Base-by-base conservation (phyloP, 2,888 invertebrate species). In the Athalia circularis region DNA sequence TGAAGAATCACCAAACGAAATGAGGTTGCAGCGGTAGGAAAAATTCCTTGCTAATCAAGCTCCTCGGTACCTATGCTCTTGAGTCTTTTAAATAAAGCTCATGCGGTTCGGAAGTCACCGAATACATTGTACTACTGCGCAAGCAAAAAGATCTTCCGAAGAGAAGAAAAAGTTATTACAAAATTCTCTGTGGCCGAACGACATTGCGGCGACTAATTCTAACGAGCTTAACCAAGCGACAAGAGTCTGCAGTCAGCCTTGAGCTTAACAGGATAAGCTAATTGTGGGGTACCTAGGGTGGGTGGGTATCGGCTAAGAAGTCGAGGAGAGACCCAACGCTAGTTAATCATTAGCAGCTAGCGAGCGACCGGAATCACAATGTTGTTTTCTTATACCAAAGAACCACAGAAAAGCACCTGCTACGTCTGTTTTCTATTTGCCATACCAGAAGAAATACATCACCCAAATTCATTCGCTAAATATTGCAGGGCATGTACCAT, bases 201-300 rank as follows among this genome's bases (percentile, higher is more conserved):
- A 75, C 75, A 75, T 62, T n/a, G 50, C 75, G 75, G 50, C 43
- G 61, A 64, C 75, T 75, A 75, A 75, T 75, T 75, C 75, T 75
- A 75, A 75, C 75, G 29, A 75, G 75, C 48, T 75, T 64, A 75
- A 75, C 75, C 75, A 75, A 75, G 75, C 75, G 75, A 75, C 52
- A 75, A 64, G 75, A 75, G 62, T 75, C 75, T 75, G 75, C 75
- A 75, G 75, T 75, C 62, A 62, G 61, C 75, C 75, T 75, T 75
- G 78, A 86, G 87, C 89, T 89, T 90, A 90, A 90, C 87, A 89
- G 90, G 88, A 90, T 90, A 90, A 90, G 90, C 89, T 90, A 90
- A 90, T 90, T 90, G 90, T 88, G 88, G 87, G 87, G 75, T 50
- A 64, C 62, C 64, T 52, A 64, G 75, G 75, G 75, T 75, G 75